phyloP scores from a whole-genome alignment of 2,113 vertebrate species.

The Mola mola region DNA sequence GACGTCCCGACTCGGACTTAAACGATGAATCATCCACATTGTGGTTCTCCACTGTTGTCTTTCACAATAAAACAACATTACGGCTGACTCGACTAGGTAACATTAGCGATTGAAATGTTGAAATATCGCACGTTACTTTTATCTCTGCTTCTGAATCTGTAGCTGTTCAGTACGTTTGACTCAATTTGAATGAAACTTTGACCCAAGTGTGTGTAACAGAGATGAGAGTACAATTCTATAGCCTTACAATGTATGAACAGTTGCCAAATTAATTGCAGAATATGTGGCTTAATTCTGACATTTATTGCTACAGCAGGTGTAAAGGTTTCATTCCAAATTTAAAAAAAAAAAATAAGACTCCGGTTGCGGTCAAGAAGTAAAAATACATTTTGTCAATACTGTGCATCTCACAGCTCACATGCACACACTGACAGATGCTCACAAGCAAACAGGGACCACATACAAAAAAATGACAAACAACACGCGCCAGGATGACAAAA shows the following conservation, averaged over 20 bases:
- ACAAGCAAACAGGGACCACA: too few species aligned
- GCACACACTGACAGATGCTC: slow-evolving; percentile 1
- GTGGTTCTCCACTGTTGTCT: too few species aligned
- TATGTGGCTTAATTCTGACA: too few species aligned
- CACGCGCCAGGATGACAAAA: background rate
- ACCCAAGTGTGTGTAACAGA: background rate
- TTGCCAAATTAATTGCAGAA: background rate
- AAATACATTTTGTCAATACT: background rate
- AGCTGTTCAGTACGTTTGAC: too few species aligned
- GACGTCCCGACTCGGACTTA: too few species aligned
- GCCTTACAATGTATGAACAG: background rate
- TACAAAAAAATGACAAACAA: slow-evolving; percentile 3
- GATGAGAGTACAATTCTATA: background rate
- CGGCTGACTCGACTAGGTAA: too few species aligned
- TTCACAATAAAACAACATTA: too few species aligned
- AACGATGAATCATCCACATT: too few species aligned
- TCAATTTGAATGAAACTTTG: too few species aligned
- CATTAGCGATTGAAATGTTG: too few species aligned
- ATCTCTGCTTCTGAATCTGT: too few species aligned
- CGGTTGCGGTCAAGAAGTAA: background rate
- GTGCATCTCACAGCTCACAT: background rate
- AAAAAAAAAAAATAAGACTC: background rate
- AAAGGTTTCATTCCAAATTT: background rate
- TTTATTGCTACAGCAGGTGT: background rate
- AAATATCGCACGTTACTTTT: too few species aligned